Evolutionary conservation across 2,888 invertebrate species (phyloP).

Genomic region (Thymelicus acteon): DNA sequence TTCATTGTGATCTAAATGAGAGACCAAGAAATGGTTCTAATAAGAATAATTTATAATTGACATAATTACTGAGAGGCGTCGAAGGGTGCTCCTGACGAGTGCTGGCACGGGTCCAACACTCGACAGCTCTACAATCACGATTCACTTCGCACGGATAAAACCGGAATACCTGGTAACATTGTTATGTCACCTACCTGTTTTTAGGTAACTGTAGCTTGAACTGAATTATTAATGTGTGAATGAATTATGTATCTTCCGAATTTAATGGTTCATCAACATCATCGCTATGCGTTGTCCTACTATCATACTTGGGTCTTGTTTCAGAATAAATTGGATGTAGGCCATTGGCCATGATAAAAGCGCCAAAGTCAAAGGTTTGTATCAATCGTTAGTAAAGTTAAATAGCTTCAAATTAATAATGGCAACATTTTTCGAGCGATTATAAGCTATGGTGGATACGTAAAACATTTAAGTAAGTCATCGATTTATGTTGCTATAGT

Average conservation of each 20-base stretch:
- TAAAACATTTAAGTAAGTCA: too few species aligned
- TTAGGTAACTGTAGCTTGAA: conserved; percentile 15
- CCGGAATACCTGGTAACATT: conserved; percentile 42
- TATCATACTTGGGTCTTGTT: background rate
- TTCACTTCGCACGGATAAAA: conserved; percentile 53
- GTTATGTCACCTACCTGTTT: conserved; percentile 28
- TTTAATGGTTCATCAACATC: background rate
- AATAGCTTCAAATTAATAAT: too few species aligned
- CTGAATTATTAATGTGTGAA: conserved; percentile 19
- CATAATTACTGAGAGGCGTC: conserved; percentile 71
- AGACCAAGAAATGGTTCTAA: conserved; percentile 34
- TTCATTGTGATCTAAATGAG: background rate
- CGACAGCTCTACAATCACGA: conserved; percentile 62
- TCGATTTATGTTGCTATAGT: too few species aligned
- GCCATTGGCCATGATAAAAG: too few species aligned
- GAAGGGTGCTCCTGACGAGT: conserved; percentile 71
- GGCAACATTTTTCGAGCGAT: too few species aligned
- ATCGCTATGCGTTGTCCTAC: conserved; percentile 6
- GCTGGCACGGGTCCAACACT: conserved; percentile 74
- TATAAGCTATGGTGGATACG: too few species aligned
- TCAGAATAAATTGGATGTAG: conserved; percentile 1
- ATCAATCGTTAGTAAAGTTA: too few species aligned
- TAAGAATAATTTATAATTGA: conserved; percentile 58
- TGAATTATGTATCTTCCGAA: conserved; percentile 12
- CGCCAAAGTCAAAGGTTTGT: too few species aligned